These are phyloP conservation scores for Pycnonotus jocosus DNA, from an alignment of 2,113 vertebrate species.

Conservation along the genomic window DNA sequence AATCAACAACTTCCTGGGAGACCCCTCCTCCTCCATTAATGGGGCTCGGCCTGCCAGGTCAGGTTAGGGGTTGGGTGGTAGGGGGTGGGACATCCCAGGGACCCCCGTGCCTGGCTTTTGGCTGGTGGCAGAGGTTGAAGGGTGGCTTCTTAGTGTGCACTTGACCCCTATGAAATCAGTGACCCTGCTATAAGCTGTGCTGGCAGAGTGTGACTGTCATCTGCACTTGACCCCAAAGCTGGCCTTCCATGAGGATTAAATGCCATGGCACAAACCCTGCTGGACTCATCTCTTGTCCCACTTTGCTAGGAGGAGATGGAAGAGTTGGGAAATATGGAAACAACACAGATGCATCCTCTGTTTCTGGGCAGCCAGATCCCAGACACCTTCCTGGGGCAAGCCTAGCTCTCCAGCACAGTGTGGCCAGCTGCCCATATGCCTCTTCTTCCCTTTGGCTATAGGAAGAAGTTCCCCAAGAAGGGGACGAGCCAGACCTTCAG, in stretches of 20 bases:
- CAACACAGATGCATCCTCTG: not conserved
- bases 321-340: not conserved
- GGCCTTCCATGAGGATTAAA: not conserved
- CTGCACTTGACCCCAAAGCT: not conserved
- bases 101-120: not conserved
- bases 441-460: conserved; percentile 30
- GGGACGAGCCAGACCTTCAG: conserved; percentile 78
- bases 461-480: conserved; percentile 90
- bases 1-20: conserved; percentile 82
- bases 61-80: not conserved
- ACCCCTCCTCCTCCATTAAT: conserved; percentile 66
- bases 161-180: not conserved
- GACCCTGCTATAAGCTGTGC: not conserved
- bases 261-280: not conserved
- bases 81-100: not conserved
- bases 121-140: not conserved
- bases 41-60: conserved; percentile 71
- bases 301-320: not conserved
- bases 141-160: not conserved
- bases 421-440: not conserved
- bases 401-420: not conserved
- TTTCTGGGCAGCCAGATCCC: not conserved
- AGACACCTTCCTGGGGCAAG: not conserved
- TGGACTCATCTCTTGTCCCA: not conserved
- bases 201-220: not conserved